Evolutionary conservation across 2,113 vertebrate genomes (phyloP), one percentile per base, ranked within the genome.

Genomic region (cat (Felis catus)): DNA sequence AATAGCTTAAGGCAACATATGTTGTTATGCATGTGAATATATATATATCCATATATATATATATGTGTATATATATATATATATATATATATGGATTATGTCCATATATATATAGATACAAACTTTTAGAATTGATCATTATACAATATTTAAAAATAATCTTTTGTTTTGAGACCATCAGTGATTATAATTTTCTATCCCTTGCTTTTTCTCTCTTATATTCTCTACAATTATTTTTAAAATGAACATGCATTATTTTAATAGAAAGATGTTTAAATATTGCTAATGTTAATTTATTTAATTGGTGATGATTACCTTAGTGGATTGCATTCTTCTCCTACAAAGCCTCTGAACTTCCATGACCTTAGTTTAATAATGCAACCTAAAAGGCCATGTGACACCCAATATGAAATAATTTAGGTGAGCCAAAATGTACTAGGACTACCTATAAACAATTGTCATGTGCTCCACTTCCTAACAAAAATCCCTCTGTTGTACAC

Each of bases 381-480:
- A 27, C 2, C 21, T 0, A 1, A 76, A 91, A 66, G 25, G 51
- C 1, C 83, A 79, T 63, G 29, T 71, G 92, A 81, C 73, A 79
- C 81, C 10, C 65, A 84, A 39, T 39, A 45, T 65, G 41, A 95
- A 93, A 15, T 23, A 91, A 92, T 81, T 3, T 36, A 96, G 16
- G 4, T 33, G 25, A 97, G 51, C 48, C 61, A 86, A 55, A 86
- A 6, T 84, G 61, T 91, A 58, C 16, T 55, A 66, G 45, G 25
- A 63, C 79, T 70, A 7, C 19, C 33, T 48, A 29, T 36, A 79
- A 82, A 9, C 11, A 63, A 45, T 6, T 45, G 53, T 74, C 7
- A 85, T 63, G 0, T 19, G 6, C 10, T 81, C n/a, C 41, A 9
- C 14, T 95, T 68, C 29, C 31, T 97, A 79, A 23, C 65, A 94